Base-by-base conservation (phyloP, 2,888 invertebrate genomes). In the Tipula unca region DNA sequence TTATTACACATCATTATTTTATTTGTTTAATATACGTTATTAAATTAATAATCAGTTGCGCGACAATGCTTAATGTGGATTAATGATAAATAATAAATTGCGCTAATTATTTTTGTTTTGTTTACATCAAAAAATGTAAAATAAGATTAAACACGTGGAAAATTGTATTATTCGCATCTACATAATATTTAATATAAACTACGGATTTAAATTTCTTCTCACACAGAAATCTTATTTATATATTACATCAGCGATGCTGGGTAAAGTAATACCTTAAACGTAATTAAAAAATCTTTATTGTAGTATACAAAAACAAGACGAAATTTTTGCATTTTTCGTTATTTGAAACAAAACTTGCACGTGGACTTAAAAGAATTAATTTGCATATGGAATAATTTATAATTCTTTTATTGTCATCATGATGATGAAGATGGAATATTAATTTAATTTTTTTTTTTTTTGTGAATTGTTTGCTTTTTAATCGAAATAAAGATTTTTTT, bases 381-480 rank as follows among this genome's bases (percentile, higher is more conserved):
- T 69, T 69, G 69, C 25, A 69, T 69, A 25, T 69, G 69, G 25
- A 69, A 69, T 69, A 25, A 69, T 69, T 69, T 69, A 69, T 69
- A 69, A 69, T 20, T 69, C 25, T 69, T 69, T 25, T 69, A 69
- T 69, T 69, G 69, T 25, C 69, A 69, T 25, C 69, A 25, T 69
- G 69, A 69, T 69, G 69, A 69, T 69, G 69, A 25, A 69, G 69
- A 69, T 69, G 69, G 69, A 69, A 69, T 69, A 69, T 69, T 69
- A 69, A 69, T 69, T 69, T 17, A 4, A 17, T 48, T 10, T 69
- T 25, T 25, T 25, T 25, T 25, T 25, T 20, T 69, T 25, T 69
- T 25, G 69, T 69, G 10, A 69, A 69, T 69, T 25, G 69, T 69
- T 69, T 69, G 69, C 25, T 69, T 69, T 69, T 48, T 48, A 48